Conservation (phyloP, 2,113 vertebrate genomes). For the Dasypus novemcinctus region DNA sequence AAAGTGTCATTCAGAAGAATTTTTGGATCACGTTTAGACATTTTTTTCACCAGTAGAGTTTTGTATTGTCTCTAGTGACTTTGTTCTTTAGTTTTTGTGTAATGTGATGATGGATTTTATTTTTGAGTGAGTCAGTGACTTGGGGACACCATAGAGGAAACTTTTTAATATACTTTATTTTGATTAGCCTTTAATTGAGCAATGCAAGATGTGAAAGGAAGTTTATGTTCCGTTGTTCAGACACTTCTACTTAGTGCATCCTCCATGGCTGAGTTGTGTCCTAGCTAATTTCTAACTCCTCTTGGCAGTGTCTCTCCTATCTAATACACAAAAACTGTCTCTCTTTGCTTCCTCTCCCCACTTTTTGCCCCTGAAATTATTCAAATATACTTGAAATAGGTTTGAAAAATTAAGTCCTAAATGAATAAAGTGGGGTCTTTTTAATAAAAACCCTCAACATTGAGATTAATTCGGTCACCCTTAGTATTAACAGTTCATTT, state of each 20-base stretch:
- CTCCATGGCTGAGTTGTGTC: not conserved
- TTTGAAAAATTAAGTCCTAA: not conserved
- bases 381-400: not conserved
- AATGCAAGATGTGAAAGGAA: not conserved
- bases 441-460: not conserved
- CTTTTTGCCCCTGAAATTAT: no score
- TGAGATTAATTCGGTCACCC: not conserved
- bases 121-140: not conserved
- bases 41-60: not conserved
- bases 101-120: not conserved
- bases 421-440: conserved; percentile 26
- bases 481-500: conserved; percentile 9
- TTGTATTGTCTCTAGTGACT: not conserved
- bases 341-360: no score
- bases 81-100: not conserved
- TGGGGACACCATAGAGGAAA: not conserved
- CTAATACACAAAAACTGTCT: not conserved
- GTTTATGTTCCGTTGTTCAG: not conserved
- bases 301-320: not conserved
- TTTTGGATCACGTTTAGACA: not conserved
- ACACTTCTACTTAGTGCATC: not conserved
- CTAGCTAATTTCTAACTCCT: not conserved
- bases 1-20: not conserved
- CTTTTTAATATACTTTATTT: not conserved
- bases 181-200: not conserved